Evolutionary conservation across 1,140 invertebrate species (phyloP).

Genomic region (Psilanteris sp.): DNA sequence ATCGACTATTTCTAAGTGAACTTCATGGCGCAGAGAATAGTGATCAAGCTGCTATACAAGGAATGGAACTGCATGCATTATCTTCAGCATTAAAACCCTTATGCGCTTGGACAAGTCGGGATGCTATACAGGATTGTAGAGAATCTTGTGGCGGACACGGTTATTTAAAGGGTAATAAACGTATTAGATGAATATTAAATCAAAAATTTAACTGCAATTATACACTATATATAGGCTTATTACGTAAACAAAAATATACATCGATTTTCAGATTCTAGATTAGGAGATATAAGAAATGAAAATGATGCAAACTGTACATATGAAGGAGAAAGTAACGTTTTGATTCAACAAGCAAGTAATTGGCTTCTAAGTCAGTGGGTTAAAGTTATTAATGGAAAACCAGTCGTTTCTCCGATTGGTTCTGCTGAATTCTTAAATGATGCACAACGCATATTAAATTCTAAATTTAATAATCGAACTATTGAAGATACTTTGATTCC

Average conservation of each 20-base stretch:
- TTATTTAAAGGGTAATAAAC: constrained; percentile 85
- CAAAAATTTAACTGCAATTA: no score
- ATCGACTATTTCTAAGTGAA: constrained; percentile 67
- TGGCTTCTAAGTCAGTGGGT: constrained; percentile 87
- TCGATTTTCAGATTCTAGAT: constrained; percentile 46
- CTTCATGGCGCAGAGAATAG: constrained; percentile 58
- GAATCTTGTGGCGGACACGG: constrained; percentile 94
- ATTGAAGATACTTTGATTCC: constrained; percentile 76
- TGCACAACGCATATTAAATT: constrained; percentile 78
- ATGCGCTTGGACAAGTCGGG: constrained; percentile 89
- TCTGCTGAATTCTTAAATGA: constrained; percentile 83
- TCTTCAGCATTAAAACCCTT: constrained; percentile 93
- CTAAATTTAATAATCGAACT: constrained; percentile 78
- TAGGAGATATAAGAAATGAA: constrained; percentile 85
- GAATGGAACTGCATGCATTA: constrained; percentile 93
- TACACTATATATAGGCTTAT: no score
- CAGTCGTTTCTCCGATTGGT: constrained; percentile 82
- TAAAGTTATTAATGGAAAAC: constrained; percentile 75
- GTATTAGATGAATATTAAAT: neutral
- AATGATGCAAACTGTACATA: constrained; percentile 96
- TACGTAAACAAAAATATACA: no score
- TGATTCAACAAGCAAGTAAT: constrained; percentile 96
- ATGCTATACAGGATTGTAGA: constrained; percentile 93
- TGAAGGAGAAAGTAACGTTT: constrained; percentile 97
- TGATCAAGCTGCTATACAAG: constrained; percentile 66